Conservation (phyloP, 2,113 vertebrate genomes). For the Corythaeola cristata region DNA sequence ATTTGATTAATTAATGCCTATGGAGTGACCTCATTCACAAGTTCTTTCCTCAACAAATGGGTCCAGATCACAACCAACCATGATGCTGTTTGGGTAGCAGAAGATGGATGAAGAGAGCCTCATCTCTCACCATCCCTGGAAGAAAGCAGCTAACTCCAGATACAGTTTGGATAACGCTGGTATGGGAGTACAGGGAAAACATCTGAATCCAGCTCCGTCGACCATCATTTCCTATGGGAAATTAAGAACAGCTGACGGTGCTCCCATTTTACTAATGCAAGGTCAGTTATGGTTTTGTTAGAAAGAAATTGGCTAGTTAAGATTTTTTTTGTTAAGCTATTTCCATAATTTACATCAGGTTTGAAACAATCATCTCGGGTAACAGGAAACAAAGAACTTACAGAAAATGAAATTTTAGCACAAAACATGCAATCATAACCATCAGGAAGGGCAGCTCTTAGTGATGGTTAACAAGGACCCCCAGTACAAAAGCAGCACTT, state of each 20-base stretch:
- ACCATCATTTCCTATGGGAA: not conserved
- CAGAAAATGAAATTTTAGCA: not conserved
- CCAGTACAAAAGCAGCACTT: not conserved
- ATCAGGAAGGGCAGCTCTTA: not conserved
- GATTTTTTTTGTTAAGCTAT: not conserved
- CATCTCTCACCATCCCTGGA: not conserved
- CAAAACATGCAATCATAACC: not conserved
- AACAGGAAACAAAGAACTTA: not conserved
- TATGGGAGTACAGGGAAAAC: not conserved
- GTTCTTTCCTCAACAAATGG: not conserved
- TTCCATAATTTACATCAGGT: not conserved
- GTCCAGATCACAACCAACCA: not conserved
- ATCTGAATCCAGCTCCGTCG: not conserved
- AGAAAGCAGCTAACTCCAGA: not conserved
- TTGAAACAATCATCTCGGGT: not conserved
- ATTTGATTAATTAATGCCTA: not conserved
- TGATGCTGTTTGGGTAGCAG: not conserved
- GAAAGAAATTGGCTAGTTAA: not conserved
- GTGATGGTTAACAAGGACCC: not conserved
- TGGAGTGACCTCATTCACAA: not conserved
- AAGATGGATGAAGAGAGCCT: not conserved
- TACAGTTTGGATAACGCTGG: not conserved
- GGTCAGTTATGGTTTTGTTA: not conserved
- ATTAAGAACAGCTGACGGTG: not conserved
- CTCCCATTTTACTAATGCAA: not conserved